Conservation (phyloP, 2,113 vertebrate species). For the Amphilophus citrinellus region DNA sequence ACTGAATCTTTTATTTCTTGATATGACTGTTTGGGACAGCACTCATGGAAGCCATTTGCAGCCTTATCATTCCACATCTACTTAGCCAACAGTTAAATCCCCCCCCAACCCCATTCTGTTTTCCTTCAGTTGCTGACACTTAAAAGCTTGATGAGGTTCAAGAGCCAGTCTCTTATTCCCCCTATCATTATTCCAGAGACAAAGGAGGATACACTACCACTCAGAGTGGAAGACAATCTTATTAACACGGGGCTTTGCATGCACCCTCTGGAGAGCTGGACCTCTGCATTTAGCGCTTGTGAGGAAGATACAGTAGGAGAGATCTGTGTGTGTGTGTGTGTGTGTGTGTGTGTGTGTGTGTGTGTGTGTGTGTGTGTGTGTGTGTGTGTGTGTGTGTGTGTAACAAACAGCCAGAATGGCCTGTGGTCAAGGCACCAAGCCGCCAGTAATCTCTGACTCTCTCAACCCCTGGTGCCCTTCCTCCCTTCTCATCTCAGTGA, state of each 20-base stretch:
- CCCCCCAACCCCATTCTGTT: constrained; percentile 11
- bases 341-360: neutral
- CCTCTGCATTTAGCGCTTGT: neutral
- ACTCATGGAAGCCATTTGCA: neutral
- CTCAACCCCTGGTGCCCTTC: constrained; percentile 26
- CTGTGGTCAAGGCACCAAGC: constrained; percentile 53
- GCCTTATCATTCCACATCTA: constrained; percentile 40
- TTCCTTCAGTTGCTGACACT: constrained; percentile 36
- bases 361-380: neutral
- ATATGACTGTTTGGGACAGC: constrained; percentile 17
- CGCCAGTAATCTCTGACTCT: constrained; percentile 59
- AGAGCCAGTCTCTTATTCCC: constrained; percentile 54
- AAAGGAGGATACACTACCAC: constrained; percentile 44
- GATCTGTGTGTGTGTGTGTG: neutral
- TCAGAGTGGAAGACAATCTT: constrained; percentile 47
- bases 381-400: constrained; percentile 7
- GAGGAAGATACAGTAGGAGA: constrained; percentile 22
- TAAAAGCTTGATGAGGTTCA: constrained; percentile 54
- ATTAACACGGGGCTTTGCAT: constrained; percentile 52
- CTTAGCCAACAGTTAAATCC: neutral
- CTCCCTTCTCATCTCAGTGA: constrained; percentile 55
- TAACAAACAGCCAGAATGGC: constrained; percentile 39
- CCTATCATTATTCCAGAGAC: constrained; percentile 57
- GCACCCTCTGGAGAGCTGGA: constrained; percentile 24
- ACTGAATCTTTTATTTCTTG: neutral